These are phyloP conservation scores for Rhingia rostrata DNA, from an alignment of 2,888 invertebrate species.

Conservation along the genomic window DNA sequence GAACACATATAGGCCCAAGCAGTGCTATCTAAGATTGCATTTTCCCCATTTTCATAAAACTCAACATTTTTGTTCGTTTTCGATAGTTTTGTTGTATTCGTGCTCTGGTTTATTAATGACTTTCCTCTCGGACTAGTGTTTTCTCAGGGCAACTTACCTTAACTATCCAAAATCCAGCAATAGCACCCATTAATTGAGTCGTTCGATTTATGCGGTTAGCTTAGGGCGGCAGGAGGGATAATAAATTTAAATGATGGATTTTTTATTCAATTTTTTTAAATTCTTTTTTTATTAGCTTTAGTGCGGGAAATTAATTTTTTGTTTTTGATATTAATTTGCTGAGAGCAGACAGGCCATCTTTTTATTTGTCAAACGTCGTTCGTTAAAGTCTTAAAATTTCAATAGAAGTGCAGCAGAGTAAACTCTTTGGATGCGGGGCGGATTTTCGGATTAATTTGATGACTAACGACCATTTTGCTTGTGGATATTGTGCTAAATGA, in stretches of 20 bases:
- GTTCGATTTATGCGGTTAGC: conserved; percentile 39
- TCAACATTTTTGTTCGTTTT: conserved; percentile 11
- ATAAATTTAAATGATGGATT: conserved; percentile 52
- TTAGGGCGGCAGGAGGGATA: background rate
- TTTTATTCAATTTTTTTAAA: background rate
- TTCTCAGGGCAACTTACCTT: background rate
- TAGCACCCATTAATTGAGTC: conserved; percentile 51
- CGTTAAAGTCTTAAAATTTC: background rate
- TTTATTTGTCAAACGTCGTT: background rate
- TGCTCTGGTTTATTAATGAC: conserved; percentile 57
- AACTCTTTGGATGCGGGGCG: background rate
- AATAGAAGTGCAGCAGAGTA: background rate
- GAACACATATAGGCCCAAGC: background rate
- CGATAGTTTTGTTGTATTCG: conserved; percentile 13
- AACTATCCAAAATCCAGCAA: background rate
- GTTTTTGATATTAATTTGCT: conserved; percentile 32
- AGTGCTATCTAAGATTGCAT: background rate
- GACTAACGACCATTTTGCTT: conserved; percentile 44
- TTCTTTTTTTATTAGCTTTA: background rate
- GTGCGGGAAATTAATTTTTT: conserved; percentile 38
- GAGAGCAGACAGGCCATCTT: background rate
- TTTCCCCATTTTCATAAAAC: conserved; percentile 6
- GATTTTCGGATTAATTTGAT: conserved; percentile 4
- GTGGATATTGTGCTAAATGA: conserved; percentile 7
- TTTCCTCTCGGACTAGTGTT: background rate